These are phyloP conservation scores for Drosophila obscura DNA, from an alignment of 1,140 invertebrate species.

Conservation along the genomic window DNA sequence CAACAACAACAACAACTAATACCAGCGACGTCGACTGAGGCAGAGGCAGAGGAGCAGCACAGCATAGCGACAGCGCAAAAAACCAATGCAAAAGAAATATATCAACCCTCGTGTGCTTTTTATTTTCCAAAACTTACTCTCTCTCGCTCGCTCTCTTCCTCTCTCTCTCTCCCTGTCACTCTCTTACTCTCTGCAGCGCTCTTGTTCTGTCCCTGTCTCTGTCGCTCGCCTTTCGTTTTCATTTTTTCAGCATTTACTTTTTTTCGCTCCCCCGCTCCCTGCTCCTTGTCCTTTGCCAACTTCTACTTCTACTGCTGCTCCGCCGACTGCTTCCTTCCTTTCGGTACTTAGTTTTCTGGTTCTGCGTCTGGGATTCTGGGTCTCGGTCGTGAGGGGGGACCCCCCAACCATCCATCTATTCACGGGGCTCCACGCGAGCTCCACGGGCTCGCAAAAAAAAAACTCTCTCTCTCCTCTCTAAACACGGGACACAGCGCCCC, in stretches of 20 bases:
- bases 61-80: slow-evolving; percentile 12
- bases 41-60: slow-evolving; percentile 3
- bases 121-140: slow-evolving; percentile 65
- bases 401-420: slow-evolving; percentile 50
- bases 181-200: background rate
- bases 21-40: slow-evolving; percentile 18
- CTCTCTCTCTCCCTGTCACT: slow-evolving; percentile 9
- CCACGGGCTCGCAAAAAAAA: slow-evolving; percentile 13
- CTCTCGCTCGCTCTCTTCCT: background rate
- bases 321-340: slow-evolving; percentile 8
- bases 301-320: slow-evolving; percentile 8
- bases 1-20: slow-evolving; percentile 67
- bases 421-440: slow-evolving; percentile 18
- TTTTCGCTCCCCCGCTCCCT: slow-evolving; percentile 6
- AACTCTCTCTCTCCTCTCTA: slow-evolving; percentile 76
- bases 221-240: slow-evolving; percentile 53
- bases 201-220: background rate
- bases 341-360: slow-evolving; percentile 48
- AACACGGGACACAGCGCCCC: slow-evolving; percentile 39
- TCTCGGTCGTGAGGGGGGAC: too few species aligned
- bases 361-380: slow-evolving; percentile 44
- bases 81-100: slow-evolving; percentile 75
- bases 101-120: slow-evolving; percentile 76
- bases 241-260: slow-evolving; percentile 36
- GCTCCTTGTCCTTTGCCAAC: slow-evolving; percentile 11